Percentiles rank a stretch among this genome's conserved stretches.
Evolutionary conservation across 1,140 invertebrate genomes (phyloP).

Genomic region (Trichonephila inaurata): DNA sequence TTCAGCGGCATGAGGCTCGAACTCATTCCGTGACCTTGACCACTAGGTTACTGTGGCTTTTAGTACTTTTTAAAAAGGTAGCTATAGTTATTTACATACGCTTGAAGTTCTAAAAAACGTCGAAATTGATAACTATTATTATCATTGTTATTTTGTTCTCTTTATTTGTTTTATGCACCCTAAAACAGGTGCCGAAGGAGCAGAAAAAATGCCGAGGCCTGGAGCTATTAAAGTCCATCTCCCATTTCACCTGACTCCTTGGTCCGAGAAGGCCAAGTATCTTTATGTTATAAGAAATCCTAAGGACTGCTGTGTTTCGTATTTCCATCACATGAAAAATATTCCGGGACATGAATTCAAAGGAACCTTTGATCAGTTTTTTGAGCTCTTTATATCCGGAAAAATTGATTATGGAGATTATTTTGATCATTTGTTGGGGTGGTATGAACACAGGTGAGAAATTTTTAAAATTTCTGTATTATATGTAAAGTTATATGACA

Average conservation of each 20-base stretch:
- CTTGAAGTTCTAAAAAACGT: no score
- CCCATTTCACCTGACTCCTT: constrained; percentile 80
- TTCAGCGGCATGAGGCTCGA: no score
- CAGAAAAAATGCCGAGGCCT: constrained; percentile 54
- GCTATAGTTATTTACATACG: no score
- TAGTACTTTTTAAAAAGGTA: no score
- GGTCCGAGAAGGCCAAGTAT: constrained; percentile 81
- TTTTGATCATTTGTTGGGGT: constrained; percentile 66
- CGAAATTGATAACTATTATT: no score
- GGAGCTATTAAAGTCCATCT: constrained; percentile 74
- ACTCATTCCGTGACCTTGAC: no score
- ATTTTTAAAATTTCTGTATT: no score
- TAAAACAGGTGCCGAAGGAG: constrained; percentile 33
- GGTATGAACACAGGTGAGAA: constrained; percentile 78
- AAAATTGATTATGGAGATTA: constrained; percentile 80
- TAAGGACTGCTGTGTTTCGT: constrained; percentile 91
- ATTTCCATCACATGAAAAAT: constrained; percentile 84
- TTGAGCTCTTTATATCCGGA: constrained; percentile 80
- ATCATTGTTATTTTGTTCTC: no score
- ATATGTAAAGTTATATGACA: no score
- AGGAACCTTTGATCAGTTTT: constrained; percentile 80
- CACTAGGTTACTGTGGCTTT: no score
- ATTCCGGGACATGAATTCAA: constrained; percentile 80
- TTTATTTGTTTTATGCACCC: no score
- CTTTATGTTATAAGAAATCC: constrained; percentile 91